Evolutionary conservation across 2,888 invertebrate genomes (phyloP), one percentile per base, ranked within the genome.

Genomic region (Mythimna loreyi): DNA sequence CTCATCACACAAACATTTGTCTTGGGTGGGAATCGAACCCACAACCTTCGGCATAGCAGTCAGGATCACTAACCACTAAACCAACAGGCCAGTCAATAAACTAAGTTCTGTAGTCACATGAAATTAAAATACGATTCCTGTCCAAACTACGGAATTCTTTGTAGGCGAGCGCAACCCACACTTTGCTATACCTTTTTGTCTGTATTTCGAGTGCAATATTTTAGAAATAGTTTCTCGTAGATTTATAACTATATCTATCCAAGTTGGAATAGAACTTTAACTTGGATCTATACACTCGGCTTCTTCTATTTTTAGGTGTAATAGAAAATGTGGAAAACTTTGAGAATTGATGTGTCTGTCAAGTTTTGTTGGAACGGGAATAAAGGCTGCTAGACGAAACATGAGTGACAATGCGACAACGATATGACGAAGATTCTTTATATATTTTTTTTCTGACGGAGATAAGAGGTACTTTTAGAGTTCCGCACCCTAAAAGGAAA

Each of bases 221-320:
- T 11, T 58, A 43, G 28, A 53, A 75, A 55, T 55, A 25, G 3
- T n/a, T 33, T 2, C 23, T 11, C 3, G 7, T 43, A 58, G 53
- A 72, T 75, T 59, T 59, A 75, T 72, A 33, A 28, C 19, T 23
- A 6, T 3, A 43, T 11, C 30, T 3, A 43, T 11, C 30, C 9
- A 53, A 33, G 5, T 25, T 55, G 47, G 13, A 36, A 19, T 19
- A 53, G 62, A n/a, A 36, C 9, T 9, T 63, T 21, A 8, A 23
- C n/a, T 58, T 57, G 21, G 9, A 45, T 55, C 1, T 36, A 11
- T 8, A 28, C 52, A 62, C 11, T 9, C 13, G 9, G 25, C 40
- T 19, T 68, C n/a, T 25, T 8, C 25, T 52, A 72, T 25, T 72
- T 25, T 36, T 16, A 52, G 19, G 4, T 21, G 21, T 28, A n/a